These are phyloP conservation scores for Agapostemon virescens DNA, from an alignment of 2,888 invertebrate species.

Conservation along the genomic window DNA sequence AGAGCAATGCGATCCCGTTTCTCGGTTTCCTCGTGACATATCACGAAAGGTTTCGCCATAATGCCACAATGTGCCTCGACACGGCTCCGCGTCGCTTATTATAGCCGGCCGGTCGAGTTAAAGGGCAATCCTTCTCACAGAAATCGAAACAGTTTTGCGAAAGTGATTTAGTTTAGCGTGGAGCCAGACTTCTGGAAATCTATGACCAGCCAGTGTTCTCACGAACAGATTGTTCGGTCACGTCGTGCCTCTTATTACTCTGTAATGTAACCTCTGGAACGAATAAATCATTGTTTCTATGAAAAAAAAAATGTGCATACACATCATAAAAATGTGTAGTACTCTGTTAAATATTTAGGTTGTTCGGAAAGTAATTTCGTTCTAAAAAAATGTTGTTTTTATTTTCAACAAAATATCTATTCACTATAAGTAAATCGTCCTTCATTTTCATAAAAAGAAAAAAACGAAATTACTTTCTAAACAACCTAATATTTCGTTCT, in stretches of 20 bases:
- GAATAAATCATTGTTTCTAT: background rate
- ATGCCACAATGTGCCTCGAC: conserved; percentile 63
- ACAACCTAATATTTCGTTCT: too few relatives aligned
- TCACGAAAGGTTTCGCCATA: conserved; percentile 76
- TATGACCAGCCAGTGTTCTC: background rate
- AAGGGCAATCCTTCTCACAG: conserved; percentile 67
- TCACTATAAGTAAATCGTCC: too few relatives aligned
- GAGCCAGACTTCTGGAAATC: conserved; percentile 29
- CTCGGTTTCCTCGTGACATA: conserved; percentile 73
- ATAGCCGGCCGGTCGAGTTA: conserved; percentile 68
- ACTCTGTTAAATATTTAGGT: too few relatives aligned
- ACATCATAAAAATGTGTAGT: background rate
- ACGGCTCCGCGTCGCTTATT: conserved; percentile 67
- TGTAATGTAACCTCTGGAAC: background rate
- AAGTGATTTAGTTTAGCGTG: conserved; percentile 49
- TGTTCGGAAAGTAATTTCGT: too few relatives aligned
- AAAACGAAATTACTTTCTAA: too few relatives aligned
- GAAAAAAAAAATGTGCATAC: background rate
- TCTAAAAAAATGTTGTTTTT: too few relatives aligned
- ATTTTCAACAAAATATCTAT: too few relatives aligned
- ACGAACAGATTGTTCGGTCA: conserved; percentile 12
- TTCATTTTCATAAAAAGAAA: too few relatives aligned
- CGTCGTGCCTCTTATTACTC: background rate
- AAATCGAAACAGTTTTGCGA: conserved; percentile 65
- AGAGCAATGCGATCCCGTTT: conserved; percentile 66